Base-by-base conservation (phyloP, 1,140 invertebrate species). In the Paraescarpia echinospica region DNA sequence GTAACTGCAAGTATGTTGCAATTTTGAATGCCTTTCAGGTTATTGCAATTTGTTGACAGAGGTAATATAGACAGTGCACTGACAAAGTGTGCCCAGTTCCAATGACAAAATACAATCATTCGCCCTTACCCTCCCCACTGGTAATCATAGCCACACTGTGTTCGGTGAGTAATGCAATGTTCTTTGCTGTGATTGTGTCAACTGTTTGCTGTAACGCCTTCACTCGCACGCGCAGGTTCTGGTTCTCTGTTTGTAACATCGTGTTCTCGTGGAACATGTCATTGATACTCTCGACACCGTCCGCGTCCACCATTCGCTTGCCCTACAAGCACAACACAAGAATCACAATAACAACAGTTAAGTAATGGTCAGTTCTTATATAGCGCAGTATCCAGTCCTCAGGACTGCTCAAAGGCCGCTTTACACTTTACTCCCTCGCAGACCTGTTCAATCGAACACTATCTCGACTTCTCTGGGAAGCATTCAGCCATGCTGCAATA, bases 221-320 rank as follows among this genome's bases (percentile, higher is more conserved):
- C 0, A 99, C 97, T 93, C 99, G 96, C 12, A 98, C 98, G 89
- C 98, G 96, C 90, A 99, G 96, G 94, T 98, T 98, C 94, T 98
- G 98, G 51, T 98, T 97, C 96, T 99, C 99, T 91, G 97, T 97
- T 93, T 98, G 97, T 0, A 99, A 96, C 97, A 99, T 98, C n/a
- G 97, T 98, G 96, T 99, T 99, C 96, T 99, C 99, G 95, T 98
- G 97, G 95, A 98, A 99, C 95, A 99, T 98, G 95, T 99, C 99
- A 94, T 98, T 99, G 90, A 99, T 97, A 35, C 97, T 97, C 94
- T 98, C 98, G 90, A 97, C 97, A 9, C 98, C 99, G 96, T 99
- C 98, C 93, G 98, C 97, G 41, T 98, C 97, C 33, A 99, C 97
- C 8, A 98, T 96, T 93, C 98, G 96, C 97, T 98, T 99, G 89